Evolutionary conservation across 2,113 vertebrate species (phyloP).

Genomic region (Clarias magur): DNA sequence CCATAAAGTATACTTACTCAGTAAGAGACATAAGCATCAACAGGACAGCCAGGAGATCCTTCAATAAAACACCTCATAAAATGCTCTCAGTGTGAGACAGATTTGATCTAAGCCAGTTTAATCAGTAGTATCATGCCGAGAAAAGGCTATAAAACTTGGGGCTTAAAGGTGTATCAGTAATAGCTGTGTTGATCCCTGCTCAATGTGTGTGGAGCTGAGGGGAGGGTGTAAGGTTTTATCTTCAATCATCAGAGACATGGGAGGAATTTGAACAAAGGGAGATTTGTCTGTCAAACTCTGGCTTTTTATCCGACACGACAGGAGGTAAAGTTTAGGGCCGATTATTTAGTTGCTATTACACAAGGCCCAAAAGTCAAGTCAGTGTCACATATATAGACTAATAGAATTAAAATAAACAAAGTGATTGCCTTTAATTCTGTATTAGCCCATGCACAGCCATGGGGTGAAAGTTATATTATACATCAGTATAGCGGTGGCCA

Average conservation of each 20-base stretch:
- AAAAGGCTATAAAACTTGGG: constrained; percentile 35
- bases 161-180: constrained; percentile 48
- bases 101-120: constrained; percentile 51
- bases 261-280: constrained; percentile 17
- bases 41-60: constrained; percentile 39
- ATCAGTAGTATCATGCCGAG: constrained; percentile 35
- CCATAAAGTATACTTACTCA: not conserved
- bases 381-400: not conserved
- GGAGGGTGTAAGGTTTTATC: constrained; percentile 41
- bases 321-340: constrained; percentile 6
- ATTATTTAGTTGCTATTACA: not conserved
- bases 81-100: constrained; percentile 23
- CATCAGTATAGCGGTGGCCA: not conserved
- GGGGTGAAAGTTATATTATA: not conserved
- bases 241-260: constrained; percentile 32
- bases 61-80: constrained; percentile 50
- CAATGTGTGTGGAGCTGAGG: constrained; percentile 14
- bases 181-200: constrained; percentile 34
- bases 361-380: not conserved
- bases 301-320: not conserved
- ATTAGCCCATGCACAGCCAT: not conserved
- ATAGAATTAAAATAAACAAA: not conserved
- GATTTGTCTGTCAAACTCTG: constrained; percentile 2
- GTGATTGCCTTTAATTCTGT: not conserved
- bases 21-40: constrained; percentile 1